Evolutionary conservation across 2,888 invertebrate genomes (phyloP).

Genomic region (Abscondita cerata): DNA sequence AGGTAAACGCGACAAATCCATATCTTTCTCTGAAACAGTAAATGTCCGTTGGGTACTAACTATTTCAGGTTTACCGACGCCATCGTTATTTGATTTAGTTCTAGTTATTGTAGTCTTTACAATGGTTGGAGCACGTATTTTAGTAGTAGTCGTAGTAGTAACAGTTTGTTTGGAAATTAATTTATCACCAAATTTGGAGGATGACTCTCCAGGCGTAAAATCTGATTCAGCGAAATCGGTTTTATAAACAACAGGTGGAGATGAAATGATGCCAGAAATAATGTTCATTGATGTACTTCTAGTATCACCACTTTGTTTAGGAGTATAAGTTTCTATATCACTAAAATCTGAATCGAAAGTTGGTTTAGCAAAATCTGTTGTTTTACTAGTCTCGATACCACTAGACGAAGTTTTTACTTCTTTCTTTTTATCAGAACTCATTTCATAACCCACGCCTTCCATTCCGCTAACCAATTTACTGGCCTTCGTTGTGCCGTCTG

Average conservation of each 20-base stretch:
- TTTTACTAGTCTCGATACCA: too few species aligned
- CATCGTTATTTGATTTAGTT: constrained; percentile 24
- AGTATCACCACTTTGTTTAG: neutral
- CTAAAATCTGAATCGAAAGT: neutral
- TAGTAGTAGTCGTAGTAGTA: neutral
- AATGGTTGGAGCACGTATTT: neutral
- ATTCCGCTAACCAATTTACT: too few species aligned
- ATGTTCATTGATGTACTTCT: neutral
- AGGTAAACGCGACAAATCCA: constrained; percentile 29
- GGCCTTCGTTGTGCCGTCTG: too few species aligned
- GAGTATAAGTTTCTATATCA: neutral
- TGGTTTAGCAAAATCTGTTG: too few species aligned
- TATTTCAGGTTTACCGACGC: constrained; percentile 11
- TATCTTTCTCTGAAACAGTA: constrained; percentile 22
- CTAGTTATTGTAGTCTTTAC: constrained; percentile 21
- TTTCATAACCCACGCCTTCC: too few species aligned
- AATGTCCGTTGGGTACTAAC: neutral
- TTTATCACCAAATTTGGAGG: neutral
- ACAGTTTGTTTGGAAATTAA: neutral
- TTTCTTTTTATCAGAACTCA: too few species aligned
- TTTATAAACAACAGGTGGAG: too few species aligned
- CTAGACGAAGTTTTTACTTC: too few species aligned
- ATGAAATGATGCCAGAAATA: too few species aligned
- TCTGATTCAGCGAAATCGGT: too few species aligned
- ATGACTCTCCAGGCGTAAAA: neutral